A percentile compares a stretch with the other conserved stretches of the same genome.
Evolutionary conservation across 2,888 invertebrate species (phyloP).

Genomic region (Alentia gelatinosa): DNA sequence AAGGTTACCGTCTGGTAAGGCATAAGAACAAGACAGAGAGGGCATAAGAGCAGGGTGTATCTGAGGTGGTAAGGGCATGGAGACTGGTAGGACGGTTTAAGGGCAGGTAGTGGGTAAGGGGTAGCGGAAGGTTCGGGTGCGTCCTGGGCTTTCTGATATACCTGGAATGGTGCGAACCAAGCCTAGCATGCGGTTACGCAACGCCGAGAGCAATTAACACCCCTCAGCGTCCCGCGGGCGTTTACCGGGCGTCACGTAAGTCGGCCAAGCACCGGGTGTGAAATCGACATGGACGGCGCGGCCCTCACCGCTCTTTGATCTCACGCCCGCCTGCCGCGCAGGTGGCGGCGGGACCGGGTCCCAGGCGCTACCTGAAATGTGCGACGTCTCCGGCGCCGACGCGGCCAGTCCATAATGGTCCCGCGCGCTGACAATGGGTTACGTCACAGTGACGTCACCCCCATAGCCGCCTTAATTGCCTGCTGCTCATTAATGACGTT

Average conservation of each 20-base stretch:
- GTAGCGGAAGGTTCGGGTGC: no score
- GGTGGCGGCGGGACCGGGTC: neutral
- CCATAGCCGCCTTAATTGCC: neutral
- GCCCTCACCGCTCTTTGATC: neutral
- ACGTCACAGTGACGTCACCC: conserved; percentile 30
- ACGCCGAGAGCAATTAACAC: conserved; percentile 28
- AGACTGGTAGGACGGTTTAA: no score
- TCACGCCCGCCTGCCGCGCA: neutral
- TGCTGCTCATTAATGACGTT: neutral
- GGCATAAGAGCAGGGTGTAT: no score
- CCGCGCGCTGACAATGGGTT: neutral
- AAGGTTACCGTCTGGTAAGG: no score
- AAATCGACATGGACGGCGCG: neutral
- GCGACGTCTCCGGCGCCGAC: neutral
- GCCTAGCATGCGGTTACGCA: neutral
- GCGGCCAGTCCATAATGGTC: neutral
- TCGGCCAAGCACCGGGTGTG: neutral
- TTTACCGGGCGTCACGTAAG: neutral
- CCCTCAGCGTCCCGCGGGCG: neutral
- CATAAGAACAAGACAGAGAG: no score
- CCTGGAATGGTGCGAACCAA: neutral
- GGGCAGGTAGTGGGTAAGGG: no score
- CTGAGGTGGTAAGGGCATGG: no score
- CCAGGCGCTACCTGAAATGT: neutral
- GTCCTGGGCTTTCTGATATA: neutral